Conservation (phyloP, 2,113 vertebrate species). For the Atractosteus spatula region DNA sequence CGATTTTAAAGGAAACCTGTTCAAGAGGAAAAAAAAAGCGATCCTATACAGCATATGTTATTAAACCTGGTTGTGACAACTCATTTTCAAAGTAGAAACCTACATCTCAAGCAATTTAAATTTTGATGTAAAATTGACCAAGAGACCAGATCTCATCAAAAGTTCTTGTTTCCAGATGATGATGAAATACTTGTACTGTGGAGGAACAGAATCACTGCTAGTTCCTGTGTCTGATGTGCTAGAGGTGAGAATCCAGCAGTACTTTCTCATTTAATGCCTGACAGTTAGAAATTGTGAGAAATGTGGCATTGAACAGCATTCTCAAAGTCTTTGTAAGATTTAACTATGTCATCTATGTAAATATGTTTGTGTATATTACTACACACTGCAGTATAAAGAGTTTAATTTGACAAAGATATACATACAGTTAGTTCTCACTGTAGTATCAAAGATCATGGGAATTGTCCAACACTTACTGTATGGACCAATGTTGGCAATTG, state of each 20-base stretch:
- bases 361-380: background rate
- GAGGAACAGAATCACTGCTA: slow-evolving; percentile 84
- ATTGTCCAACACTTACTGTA: background rate
- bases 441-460: no score
- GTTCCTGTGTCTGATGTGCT: slow-evolving; percentile 79
- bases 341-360: no score
- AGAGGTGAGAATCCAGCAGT: slow-evolving; percentile 71
- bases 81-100: background rate
- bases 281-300: background rate
- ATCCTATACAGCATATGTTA: background rate
- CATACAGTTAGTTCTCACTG: background rate
- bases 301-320: no score
- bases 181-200: slow-evolving; percentile 96
- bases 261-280: background rate
- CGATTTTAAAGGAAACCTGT: background rate
- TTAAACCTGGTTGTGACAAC: background rate
- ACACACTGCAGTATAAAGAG: background rate
- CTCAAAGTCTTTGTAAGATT: no score
- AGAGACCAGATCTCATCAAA: slow-evolving; percentile 12
- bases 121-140: background rate
- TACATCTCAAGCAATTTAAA: background rate
- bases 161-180: slow-evolving; percentile 73
- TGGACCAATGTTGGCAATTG: background rate
- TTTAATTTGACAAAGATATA: background rate
- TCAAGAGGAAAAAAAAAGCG: no score